Percentiles rank a stretch among this genome's conserved stretches.
Conservation (phyloP, 1,140 invertebrate species). For the Rhagoletis pomonella region DNA sequence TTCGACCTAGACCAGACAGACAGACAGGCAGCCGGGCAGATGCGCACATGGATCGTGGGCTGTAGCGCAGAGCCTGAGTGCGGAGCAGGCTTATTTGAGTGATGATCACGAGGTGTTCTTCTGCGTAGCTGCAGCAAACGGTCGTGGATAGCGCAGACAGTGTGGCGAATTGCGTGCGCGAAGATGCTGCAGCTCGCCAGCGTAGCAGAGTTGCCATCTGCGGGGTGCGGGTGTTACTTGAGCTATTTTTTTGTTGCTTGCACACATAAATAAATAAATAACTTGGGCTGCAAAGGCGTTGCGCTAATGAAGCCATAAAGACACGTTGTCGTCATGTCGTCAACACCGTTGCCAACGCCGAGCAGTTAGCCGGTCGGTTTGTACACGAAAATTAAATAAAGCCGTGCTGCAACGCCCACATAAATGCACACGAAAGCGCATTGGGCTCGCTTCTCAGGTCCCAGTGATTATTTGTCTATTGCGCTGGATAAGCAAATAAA, state of each 20-base stretch:
- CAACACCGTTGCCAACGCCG: conserved; percentile 55
- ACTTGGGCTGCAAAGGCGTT: conserved; percentile 1
- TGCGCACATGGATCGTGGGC: background rate
- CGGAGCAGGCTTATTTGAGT: background rate
- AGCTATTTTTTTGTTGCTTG: background rate
- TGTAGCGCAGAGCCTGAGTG: background rate
- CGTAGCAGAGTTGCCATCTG: background rate
- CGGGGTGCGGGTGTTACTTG: conserved; percentile 6
- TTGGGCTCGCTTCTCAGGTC: background rate
- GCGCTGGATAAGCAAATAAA: background rate
- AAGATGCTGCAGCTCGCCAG: conserved; percentile 28
- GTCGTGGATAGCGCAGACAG: conserved; percentile 61
- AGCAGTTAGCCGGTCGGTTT: conserved; percentile 61
- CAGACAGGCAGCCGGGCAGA: background rate
- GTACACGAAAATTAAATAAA: conserved; percentile 60
- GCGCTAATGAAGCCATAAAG: conserved; percentile 72
- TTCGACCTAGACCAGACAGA: background rate
- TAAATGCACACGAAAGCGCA: background rate
- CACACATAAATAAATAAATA: no score
- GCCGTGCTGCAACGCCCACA: conserved; percentile 60
- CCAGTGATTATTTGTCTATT: background rate
- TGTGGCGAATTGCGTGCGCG: conserved; percentile 65
- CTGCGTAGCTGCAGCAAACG: conserved; percentile 56
- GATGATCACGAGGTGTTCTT: conserved; percentile 48
- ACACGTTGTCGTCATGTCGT: conserved; percentile 68